Base-by-base conservation (phyloP, 2,113 vertebrate genomes). In the Nycticebus coucang region DNA sequence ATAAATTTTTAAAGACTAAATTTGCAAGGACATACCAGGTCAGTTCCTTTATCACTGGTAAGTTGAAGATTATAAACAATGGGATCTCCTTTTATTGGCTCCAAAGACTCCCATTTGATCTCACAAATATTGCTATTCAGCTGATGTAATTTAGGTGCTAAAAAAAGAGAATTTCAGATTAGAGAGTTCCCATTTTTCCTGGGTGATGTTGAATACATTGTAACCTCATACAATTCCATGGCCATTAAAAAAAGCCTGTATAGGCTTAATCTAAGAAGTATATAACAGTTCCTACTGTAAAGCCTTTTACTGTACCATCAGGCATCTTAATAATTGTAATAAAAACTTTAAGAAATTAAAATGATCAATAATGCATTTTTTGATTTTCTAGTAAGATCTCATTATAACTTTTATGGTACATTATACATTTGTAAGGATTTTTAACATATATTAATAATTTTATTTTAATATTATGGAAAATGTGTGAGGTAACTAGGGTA, bases 1-100 rank as follows among this genome's bases (percentile, higher is more conserved):
- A 75, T 33, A 85, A 28, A 66, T 57, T 24, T 77, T n/a, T 57
- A 68, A 93, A 87, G 50, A 83, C 21, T 37, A 66, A 81, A 88
- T 75, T 22, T 78, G 15, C 7, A 0, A 26, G 13, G 45, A 96
- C 62, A 77, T 98, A 99, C 99, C 98, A 98, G 98, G 89, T 99
- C 98, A 87, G 98, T 96, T 93, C 98, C 98, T 97, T 98, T 98
- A 80, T 98, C 98, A 91, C 95, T 98, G 97, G 97, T 96, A 69
- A 99, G 97, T 85, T 99, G 99, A 97, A 99, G 98, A 91, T 97
- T 98, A 97, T 99, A 99, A 98, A 99, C 97, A 95, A 99, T 98
- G 92, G 98, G 96, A 96, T 99, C 99, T 97, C 98, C 98, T 97
- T 98, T 99, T 98, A 99, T 99, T 1, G 99, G 98, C 57, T 97